phyloP scores from a whole-genome alignment of 1,140 invertebrate genomes.

The Zaprionus kolodkinae region DNA sequence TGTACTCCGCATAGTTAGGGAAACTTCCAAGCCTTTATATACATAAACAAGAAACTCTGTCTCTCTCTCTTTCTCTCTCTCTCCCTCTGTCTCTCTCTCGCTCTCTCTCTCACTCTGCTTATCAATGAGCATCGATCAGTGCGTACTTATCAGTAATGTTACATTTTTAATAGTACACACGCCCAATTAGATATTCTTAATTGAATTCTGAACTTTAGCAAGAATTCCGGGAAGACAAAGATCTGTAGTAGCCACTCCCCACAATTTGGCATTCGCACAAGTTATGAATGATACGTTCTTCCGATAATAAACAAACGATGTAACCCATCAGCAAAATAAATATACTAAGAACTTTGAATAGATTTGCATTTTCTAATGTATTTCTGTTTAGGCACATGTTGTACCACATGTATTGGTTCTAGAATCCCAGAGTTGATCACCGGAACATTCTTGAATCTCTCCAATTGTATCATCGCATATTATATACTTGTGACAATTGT shows the following conservation, averaged over 20 bases:
- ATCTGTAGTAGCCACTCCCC: slow-evolving; percentile 47
- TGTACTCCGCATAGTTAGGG: slow-evolving; percentile 66
- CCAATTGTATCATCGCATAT: slow-evolving; percentile 39
- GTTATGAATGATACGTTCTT: slow-evolving; percentile 50
- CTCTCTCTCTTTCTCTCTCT: no score
- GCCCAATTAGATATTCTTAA: slow-evolving; percentile 53
- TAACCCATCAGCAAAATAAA: background rate
- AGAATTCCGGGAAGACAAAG: slow-evolving; percentile 61
- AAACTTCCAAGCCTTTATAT: slow-evolving; percentile 62
- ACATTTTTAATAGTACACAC: slow-evolving; percentile 51
- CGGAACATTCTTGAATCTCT: slow-evolving; percentile 42
- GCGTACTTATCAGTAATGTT: slow-evolving; percentile 38
- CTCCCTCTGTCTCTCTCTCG: background rate
- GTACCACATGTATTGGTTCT: slow-evolving; percentile 21
- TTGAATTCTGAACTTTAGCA: slow-evolving; percentile 52
- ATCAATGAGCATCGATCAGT: slow-evolving; percentile 34
- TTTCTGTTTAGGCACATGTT: slow-evolving; percentile 42
- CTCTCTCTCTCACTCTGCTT: slow-evolving; percentile 16
- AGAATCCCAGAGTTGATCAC: slow-evolving; percentile 54
- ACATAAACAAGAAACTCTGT: slow-evolving; percentile 17
- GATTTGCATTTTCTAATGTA: background rate
- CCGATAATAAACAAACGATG: background rate
- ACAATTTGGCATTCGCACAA: slow-evolving; percentile 16
- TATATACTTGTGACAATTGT: slow-evolving; percentile 65
- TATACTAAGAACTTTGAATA: background rate